Conservation (phyloP, 1,140 invertebrate species). For the Cataglyphis hispanica region DNA sequence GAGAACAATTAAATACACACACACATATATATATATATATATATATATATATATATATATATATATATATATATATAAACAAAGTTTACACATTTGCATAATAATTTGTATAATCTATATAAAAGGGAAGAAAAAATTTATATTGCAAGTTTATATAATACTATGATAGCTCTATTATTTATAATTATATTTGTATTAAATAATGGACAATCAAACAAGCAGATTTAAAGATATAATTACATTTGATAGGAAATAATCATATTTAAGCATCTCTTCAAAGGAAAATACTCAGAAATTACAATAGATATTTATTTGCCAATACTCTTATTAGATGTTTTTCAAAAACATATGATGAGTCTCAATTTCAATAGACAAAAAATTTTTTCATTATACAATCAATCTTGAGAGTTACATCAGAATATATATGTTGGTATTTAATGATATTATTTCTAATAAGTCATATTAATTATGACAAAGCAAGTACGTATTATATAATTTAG, state of each 20-base stretch:
- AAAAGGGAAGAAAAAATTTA: neutral
- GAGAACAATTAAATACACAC: neutral
- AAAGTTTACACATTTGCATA: too few relatives aligned
- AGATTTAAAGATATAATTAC: conserved; percentile 31
- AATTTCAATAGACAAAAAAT: neutral
- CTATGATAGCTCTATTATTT: neutral
- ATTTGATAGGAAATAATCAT: conserved; percentile 10
- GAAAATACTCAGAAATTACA: neutral
- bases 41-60: too few relatives aligned
- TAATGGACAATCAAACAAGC: neutral
- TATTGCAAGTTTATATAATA: conserved; percentile 5
- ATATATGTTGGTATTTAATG: neutral
- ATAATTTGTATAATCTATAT: too few relatives aligned
- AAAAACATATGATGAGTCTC: neutral
- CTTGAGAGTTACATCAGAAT: neutral
- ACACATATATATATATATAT: too few relatives aligned
- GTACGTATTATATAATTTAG: neutral
- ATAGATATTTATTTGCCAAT: neutral
- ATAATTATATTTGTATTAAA: conserved; percentile 8
- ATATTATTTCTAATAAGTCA: neutral
- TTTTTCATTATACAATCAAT: neutral
- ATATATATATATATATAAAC: too few relatives aligned
- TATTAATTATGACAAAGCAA: neutral
- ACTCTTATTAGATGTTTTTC: neutral
- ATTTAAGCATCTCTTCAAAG: conserved; percentile 1